Base-by-base conservation (phyloP, 2,797 vertebrate genomes). In the Cyprinodon diabolis region DNA sequence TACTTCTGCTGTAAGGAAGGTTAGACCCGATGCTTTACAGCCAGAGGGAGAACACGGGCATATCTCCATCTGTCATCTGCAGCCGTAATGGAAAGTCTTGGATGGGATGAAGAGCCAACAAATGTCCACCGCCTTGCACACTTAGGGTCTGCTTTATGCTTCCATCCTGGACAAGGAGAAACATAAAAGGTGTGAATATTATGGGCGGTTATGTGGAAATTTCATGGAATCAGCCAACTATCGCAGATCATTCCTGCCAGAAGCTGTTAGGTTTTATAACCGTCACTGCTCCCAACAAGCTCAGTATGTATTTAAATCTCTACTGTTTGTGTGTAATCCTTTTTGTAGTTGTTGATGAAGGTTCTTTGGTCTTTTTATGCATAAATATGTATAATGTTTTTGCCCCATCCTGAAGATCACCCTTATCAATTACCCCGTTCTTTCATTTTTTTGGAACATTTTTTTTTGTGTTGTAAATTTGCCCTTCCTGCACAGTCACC, bases 1-100 rank as follows among this genome's bases (percentile, higher is more conserved):
- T 95, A 94, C 93, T 94, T 93, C 87, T 85, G 86, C 88, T 89
- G 90, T 87, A 93, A 84, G 89, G 90, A 93, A 89, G 88, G 88
- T 92, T 92, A 91, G 84, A 84, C 88, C 85, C 85, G 84, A 80
- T 90, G 88, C 91, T 92, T 93, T 90, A 88, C 91, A 91, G 93
- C 89, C 86, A 48, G 83, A 76, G 85, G 82, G 88, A 90, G 90
- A 88, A 74, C 89, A 83, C 84, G 60, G n/a, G 71, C 70, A 67
- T 88, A 88, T 92, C 90, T 89, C 81, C 84, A 91, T 90, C 84
- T 89, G 89, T 92, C 89, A 86, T 85, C 82, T 77, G 37, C 51
- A 78, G 84, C 77, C 83, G 70, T 91, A 92, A 93, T 90, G 85
- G 85, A 90, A 73, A 83, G 87, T 71, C 87, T 77, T 83, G 76